phyloP scores from a whole-genome alignment of 2,113 vertebrate genomes.

The Notothenia coriiceps region DNA sequence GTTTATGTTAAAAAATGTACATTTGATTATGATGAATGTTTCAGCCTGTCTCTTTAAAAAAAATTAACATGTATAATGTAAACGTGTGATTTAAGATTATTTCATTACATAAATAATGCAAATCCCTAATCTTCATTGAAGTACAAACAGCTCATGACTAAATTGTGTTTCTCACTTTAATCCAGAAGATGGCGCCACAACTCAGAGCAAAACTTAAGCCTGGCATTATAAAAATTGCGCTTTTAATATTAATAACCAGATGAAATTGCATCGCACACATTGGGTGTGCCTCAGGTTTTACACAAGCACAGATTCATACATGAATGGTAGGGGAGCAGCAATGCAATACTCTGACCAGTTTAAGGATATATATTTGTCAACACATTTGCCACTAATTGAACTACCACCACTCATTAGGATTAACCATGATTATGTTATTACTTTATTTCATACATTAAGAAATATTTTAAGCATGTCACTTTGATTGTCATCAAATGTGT shows the following conservation, averaged over 20 bases:
- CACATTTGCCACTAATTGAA: neutral
- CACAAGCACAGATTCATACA: neutral
- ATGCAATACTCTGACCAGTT: too few relatives aligned
- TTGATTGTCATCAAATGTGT: neutral
- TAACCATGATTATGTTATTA: neutral
- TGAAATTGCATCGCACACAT: neutral
- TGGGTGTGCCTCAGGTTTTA: too few relatives aligned
- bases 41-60: neutral
- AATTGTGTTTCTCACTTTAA: neutral
- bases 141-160: neutral
- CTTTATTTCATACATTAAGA: neutral
- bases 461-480: neutral
- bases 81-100: neutral
- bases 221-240: neutral
- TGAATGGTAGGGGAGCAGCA: neutral
- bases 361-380: neutral
- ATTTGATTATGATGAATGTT: too few relatives aligned
- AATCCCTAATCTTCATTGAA: neutral
- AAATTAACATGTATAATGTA: neutral
- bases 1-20: neutral
- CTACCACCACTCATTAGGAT: neutral
- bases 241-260: neutral
- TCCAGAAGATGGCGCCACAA: constrained; percentile 60
- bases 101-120: neutral
- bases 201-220: neutral